Conservation (phyloP, 1,140 invertebrate species). For the Anoplolepis gracilipes region DNA sequence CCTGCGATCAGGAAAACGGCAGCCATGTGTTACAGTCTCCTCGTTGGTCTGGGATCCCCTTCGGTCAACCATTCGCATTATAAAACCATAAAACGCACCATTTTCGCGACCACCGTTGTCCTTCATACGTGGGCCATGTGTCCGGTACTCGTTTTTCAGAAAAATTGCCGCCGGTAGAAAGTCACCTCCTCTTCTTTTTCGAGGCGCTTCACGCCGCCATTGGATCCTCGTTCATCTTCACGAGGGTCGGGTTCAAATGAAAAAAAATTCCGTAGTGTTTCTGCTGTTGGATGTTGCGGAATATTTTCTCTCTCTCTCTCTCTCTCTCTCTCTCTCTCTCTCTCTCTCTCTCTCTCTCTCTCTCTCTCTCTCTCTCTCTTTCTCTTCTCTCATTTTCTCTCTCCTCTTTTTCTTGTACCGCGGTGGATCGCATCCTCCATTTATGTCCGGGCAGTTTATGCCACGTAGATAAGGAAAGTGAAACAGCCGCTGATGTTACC, state of each 20-base stretch:
- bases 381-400: too few relatives aligned
- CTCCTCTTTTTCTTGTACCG: not conserved
- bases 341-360: not conserved
- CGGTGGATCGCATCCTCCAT: slow-evolving; percentile 52
- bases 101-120: slow-evolving; percentile 65
- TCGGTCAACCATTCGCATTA: slow-evolving; percentile 82
- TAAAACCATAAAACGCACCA: slow-evolving; percentile 82
- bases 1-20: slow-evolving; percentile 59
- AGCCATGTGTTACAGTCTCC: slow-evolving; percentile 78
- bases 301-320: not conserved
- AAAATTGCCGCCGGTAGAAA: slow-evolving; percentile 65
- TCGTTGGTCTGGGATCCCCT: slow-evolving; percentile 59
- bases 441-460: slow-evolving; percentile 6
- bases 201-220: slow-evolving; percentile 46
- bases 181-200: slow-evolving; percentile 41
- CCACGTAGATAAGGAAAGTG: slow-evolving; percentile 22
- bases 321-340: not conserved
- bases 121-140: slow-evolving; percentile 68
- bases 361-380: not conserved
- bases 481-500: slow-evolving; percentile 55
- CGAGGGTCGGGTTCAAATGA: slow-evolving; percentile 52
- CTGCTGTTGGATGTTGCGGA: slow-evolving; percentile 18
- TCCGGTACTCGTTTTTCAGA: slow-evolving; percentile 69
- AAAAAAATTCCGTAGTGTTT: slow-evolving; percentile 66
- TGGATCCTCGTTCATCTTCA: slow-evolving; percentile 68